Evolutionary conservation across 2,888 invertebrate genomes (phyloP).

Genomic region (Diaphora mendica): DNA sequence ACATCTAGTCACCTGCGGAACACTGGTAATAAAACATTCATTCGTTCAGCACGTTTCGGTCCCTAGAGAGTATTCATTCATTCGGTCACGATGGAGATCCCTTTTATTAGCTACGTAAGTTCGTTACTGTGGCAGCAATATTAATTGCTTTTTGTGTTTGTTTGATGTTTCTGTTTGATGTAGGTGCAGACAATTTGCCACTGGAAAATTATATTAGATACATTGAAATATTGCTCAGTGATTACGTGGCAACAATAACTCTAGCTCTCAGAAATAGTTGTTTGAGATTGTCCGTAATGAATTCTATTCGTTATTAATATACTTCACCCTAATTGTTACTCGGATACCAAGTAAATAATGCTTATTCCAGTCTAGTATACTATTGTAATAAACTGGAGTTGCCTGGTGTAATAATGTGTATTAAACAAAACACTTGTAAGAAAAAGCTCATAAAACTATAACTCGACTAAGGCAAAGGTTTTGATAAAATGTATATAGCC

Average conservation of each 20-base stretch:
- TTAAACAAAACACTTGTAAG: too few species aligned
- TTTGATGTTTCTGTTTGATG: conserved; percentile 28
- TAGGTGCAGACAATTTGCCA: conserved; percentile 14
- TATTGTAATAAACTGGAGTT: background rate
- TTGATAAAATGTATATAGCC: too few species aligned
- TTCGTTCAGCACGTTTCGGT: conserved; percentile 59
- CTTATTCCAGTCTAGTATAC: background rate
- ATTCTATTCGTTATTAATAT: conserved; percentile 1
- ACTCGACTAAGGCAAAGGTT: too few species aligned
- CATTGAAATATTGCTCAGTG: conserved; percentile 1
- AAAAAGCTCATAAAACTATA: too few species aligned
- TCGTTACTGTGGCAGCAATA: conserved; percentile 39
- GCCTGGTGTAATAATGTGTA: background rate
- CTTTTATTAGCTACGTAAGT: conserved; percentile 44
- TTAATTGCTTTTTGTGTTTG: conserved; percentile 37
- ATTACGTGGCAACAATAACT: conserved; percentile 1
- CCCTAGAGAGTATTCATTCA: conserved; percentile 54
- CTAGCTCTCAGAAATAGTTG: background rate
- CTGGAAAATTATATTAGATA: conserved; percentile 3
- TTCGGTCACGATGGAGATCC: conserved; percentile 22
- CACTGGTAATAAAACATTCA: conserved; percentile 61
- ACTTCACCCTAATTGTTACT: background rate
- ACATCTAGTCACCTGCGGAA: conserved; percentile 33
- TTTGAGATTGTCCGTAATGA: background rate
- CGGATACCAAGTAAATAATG: background rate